Evolutionary conservation across 1,140 invertebrate species (phyloP), one percentile per base, ranked within the genome.

Genomic region (Lineus longissimus): DNA sequence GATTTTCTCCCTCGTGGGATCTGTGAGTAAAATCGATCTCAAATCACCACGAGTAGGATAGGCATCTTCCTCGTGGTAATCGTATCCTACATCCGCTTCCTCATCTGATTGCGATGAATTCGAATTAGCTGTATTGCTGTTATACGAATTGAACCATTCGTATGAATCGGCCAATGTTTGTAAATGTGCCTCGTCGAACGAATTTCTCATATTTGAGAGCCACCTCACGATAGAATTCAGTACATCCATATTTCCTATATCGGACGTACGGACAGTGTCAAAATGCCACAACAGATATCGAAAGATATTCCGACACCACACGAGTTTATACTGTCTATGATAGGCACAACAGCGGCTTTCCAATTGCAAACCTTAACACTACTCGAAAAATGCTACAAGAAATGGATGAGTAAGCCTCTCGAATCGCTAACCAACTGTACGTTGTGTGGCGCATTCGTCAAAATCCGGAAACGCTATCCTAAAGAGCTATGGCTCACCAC

Each of bases 261-360:
- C n/a, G 9, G n/a, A 23, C 47, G 4, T 27, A 6, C 9, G 6
- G n/a, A 4, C 19, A 19, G 47, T 27, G 6, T n/a, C 47, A 51
- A 51, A n/a, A 51, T 51, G 47, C 47, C 47, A n/a, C 47, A 51
- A n/a, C 47, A n/a, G n/a, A 51, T 51, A 51, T 51, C 47, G 9
- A 4, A 4, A 19, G 47, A 51, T 51, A 51, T 51, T 51, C 47
- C 47, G 6, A 51, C 47, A 4, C 47, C 47, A 7, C 47, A 51
- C 47, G 47, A 51, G n/a, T 51, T 7, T 51, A 51, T 51, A 7
- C 6, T 51, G 6, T 51, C 47, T 51, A 51, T 51, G 47, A 51
- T 51, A 51, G 47, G 47, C 6, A n/a, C 6, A 4, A 7, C n/a
- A 6, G 47, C 47, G 6, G 47, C 47, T n/a, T 51, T n/a, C n/a